Conservation (phyloP, 2,113 vertebrate species). For the Delphinus delphis region DNA sequence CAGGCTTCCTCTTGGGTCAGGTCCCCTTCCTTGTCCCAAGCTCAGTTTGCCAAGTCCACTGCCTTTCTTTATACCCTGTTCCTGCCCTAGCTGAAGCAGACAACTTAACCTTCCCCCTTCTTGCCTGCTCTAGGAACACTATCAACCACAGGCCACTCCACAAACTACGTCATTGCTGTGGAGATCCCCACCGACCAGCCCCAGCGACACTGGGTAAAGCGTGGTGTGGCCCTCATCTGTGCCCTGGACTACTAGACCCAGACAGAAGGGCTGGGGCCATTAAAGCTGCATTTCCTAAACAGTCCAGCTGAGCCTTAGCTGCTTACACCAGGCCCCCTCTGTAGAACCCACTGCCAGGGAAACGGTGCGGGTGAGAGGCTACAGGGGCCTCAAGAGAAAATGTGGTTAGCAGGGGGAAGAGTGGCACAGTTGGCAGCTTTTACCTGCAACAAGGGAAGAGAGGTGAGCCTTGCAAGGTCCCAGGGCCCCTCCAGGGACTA, state of each 20-base stretch:
- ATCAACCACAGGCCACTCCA: conserved; percentile 93
- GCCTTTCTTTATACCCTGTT: neutral
- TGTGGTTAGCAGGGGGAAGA: neutral
- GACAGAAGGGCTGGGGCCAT: neutral
- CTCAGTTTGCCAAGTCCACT: neutral
- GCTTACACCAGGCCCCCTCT: neutral
- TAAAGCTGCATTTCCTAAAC: conserved; percentile 42
- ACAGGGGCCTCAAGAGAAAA: neutral
- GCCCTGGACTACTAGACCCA: conserved; percentile 89
- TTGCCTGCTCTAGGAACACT: conserved; percentile 85
- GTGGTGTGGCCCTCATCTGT: conserved; percentile 92
- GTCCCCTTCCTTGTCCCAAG: neutral
- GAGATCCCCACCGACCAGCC: conserved; percentile 87
- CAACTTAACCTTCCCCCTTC: neutral
- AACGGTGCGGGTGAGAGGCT: neutral
- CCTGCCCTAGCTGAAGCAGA: neutral
- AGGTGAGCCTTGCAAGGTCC: neutral
- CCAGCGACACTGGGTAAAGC: conserved; percentile 93
- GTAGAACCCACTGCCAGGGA: neutral
- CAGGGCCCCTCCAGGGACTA: neutral
- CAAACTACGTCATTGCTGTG: conserved; percentile 92
- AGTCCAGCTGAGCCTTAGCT: neutral
- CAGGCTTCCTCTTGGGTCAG: neutral
- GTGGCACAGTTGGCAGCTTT: neutral
- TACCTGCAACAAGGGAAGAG: neutral